Evolutionary conservation across 2,113 vertebrate species (phyloP), one percentile per base, ranked within the genome.

Genomic region (Gadus chalcogrammus): DNA sequence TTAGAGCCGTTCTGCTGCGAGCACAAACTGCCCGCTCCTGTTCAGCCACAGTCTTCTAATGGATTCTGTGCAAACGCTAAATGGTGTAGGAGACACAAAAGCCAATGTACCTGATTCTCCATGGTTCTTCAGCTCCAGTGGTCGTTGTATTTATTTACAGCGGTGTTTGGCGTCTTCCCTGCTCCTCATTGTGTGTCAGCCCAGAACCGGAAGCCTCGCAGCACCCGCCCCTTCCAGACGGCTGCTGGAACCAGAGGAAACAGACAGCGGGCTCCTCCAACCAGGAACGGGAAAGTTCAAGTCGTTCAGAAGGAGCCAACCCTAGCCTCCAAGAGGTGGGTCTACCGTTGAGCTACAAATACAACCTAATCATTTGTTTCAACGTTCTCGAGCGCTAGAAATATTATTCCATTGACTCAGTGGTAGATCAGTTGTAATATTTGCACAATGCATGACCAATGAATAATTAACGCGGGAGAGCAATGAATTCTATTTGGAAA

Each of bases 51-150:
- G 65, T 74, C 80, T 27, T 69, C 80, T 79, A 64, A n/a, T 68
- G 31, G 75, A 82, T 77, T 62, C 68, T 58, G 73, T 52, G 20
- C 52, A 35, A 64, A 81, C 84, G 84, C 77, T 86, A 61, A 7
- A 42, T 15, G 59, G 71, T 1, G 60, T 67, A 74, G 73, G 65
- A 73, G 77, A 84, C 78, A 72, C 72, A 78, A 79, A 83, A 75
- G 79, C 76, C 73, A 82, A 83, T 15, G 83, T 94, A 95, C 95
- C 94, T 95, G 94, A 90, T 95, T 95, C 91, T 96, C 94, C 95
- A 95, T 96, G 92, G 91, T 92, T 74, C 80, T 90, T 88, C 72
- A 85, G 86, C 87, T 81, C 87, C 87, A 82, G 84, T 84, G 87
- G 83, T 87, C 84, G 82, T 88, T 87, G 81, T 90, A 88, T 91